Evolutionary conservation across 2,113 vertebrate species (phyloP).

Genomic region (Uria aalge): DNA sequence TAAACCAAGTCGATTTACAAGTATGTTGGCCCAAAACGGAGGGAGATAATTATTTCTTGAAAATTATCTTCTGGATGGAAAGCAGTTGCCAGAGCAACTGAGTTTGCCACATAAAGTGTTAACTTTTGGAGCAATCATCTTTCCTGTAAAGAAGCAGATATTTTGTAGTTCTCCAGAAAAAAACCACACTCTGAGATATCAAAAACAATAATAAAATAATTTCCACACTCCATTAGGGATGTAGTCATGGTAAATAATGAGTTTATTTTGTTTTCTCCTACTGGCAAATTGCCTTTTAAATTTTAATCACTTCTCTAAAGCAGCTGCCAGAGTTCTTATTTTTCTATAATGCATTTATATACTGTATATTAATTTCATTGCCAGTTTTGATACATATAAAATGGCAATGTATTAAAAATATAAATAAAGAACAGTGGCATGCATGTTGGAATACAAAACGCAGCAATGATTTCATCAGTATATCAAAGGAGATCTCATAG

Average conservation of each 20-base stretch:
- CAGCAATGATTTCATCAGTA: not conserved
- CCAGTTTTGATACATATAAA: conserved; percentile 10
- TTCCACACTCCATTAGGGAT: conserved; percentile 47
- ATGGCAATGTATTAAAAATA: conserved; percentile 20
- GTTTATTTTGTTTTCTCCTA: conserved; percentile 56
- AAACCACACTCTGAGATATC: not conserved
- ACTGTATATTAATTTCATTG: conserved; percentile 41
- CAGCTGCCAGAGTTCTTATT: conserved; percentile 23
- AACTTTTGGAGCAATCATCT: not conserved
- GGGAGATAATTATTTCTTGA: not conserved
- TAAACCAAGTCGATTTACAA: not conserved
- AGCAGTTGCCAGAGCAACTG: conserved; percentile 31
- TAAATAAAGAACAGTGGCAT: conserved; percentile 14
- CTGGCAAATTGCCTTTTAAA: conserved; percentile 57
- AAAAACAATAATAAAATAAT: conserved; percentile 55
- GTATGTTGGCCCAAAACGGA: not conserved
- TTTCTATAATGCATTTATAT: conserved; percentile 4
- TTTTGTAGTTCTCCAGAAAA: not conserved
- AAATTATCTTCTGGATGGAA: not conserved
- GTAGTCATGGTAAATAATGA: conserved; percentile 61
- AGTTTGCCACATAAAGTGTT: not conserved
- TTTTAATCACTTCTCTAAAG: conserved; percentile 58
- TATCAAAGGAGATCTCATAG: not conserved
- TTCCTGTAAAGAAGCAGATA: not conserved
- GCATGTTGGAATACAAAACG: not conserved